Evolutionary conservation across 2,113 vertebrate genomes (phyloP), one percentile per base, ranked within the genome.

Genomic region (Xiphophorus couchianus): DNA sequence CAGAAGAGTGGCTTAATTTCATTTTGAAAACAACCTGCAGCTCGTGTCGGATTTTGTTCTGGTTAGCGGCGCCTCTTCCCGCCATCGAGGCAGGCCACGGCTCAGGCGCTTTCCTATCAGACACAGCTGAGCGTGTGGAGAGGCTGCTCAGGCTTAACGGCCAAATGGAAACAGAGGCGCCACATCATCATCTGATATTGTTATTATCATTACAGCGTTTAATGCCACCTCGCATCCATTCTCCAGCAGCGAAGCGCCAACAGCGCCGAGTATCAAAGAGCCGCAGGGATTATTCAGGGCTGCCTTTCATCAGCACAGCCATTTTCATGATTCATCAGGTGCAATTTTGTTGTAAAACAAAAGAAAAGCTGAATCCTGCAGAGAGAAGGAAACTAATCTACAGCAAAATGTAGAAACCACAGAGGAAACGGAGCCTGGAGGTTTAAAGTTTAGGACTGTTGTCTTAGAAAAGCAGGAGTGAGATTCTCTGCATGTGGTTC

Each of bases 221-320:
- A 80, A 80, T 81, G 68, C 48, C 75, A 69, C 5, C 77, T 69
- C 54, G 66, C 88, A 86, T 66, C 73, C 70, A 58, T 88, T 78
- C 69, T 81, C 72, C 75, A 27, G 70, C 79, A 11, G 62, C 75
- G 83, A 85, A 72, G 35, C 69, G 5, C 76, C 54, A 85, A 83
- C 80, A 74, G 68, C 66, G 84, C 65, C 76, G 73, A 77, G 85
- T 73, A 87, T 72, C 85, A 77, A 71, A 84, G 78, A 74, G 78
- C 83, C 2, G 28, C 67, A 3, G 76, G 84, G 82, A 86, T 84
- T 84, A 88, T 82, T 67, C 79, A 42, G 1, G 35, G 78, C 73
- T 48, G 73, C 76, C 84, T 82, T 83, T 83, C 76, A 84, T 84
- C 85, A 42, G 12, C 62, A 62, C 44, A 78, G 78, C 70, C 63